phyloP scores from a whole-genome alignment of 2,113 vertebrate species.

The Zapus hudsonius region DNA sequence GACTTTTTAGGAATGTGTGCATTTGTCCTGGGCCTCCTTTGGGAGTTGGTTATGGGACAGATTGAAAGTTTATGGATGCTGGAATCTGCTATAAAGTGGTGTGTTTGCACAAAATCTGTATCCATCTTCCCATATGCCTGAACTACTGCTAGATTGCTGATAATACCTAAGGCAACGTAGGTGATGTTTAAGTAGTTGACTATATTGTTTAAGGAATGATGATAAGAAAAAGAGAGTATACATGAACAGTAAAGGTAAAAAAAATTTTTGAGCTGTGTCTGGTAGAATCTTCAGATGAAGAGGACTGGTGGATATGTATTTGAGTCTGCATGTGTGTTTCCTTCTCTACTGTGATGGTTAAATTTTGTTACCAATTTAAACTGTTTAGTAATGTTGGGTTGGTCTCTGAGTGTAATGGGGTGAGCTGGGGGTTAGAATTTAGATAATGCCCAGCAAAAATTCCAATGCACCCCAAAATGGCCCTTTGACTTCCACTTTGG shows the following conservation, averaged over 20 bases:
- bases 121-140: too few relatives aligned
- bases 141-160: too few relatives aligned
- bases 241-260: background rate
- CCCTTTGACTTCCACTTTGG: constrained; percentile 67
- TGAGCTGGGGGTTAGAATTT: too few relatives aligned
- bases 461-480: too few relatives aligned
- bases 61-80: background rate
- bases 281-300: background rate
- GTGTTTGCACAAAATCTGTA: background rate
- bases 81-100: too few relatives aligned
- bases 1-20: too few relatives aligned
- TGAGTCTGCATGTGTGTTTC: background rate
- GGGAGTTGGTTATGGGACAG: too few relatives aligned
- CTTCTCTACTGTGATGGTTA: background rate
- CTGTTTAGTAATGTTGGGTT: too few relatives aligned
- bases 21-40: too few relatives aligned
- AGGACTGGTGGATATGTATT: background rate
- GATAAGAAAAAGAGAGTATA: background rate
- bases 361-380: too few relatives aligned
- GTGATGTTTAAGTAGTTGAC: background rate
- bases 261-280: background rate
- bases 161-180: background rate
- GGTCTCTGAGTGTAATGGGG: too few relatives aligned
- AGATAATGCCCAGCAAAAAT: too few relatives aligned
- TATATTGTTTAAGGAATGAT: background rate